phyloP scores from a whole-genome alignment of 2,888 invertebrate species.

The Cremastinae sp. region DNA sequence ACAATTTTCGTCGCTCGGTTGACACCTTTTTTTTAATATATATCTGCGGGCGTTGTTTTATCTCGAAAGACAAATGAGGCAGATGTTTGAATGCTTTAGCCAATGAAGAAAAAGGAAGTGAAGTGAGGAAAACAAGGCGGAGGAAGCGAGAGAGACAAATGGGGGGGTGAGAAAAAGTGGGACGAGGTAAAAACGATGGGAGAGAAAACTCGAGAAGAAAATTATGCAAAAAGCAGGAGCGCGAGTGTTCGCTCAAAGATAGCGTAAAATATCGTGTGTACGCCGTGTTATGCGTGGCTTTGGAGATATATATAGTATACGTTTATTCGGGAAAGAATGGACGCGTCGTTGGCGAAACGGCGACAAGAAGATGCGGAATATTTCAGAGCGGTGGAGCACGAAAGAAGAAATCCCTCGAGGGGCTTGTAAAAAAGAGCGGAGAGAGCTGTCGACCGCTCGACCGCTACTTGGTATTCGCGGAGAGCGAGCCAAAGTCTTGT shows the following conservation, averaged over 20 bases:
- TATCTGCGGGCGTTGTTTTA: no score
- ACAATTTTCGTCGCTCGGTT: no score
- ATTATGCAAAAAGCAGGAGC: conserved; percentile 6
- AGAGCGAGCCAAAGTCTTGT: conserved; percentile 62
- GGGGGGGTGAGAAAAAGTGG: no score
- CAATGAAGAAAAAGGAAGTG: conserved; percentile 21
- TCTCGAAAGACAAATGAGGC: no score
- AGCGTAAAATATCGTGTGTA: conserved; percentile 17
- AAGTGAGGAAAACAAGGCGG: not conserved
- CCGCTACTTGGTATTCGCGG: conserved; percentile 64
- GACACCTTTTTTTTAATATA: no score
- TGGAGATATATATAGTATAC: conserved; percentile 1
- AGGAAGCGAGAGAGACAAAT: not conserved
- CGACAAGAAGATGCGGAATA: conserved; percentile 50
- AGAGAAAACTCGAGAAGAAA: conserved; percentile 5
- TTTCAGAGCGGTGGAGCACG: conserved; percentile 29
- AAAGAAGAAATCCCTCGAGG: conserved; percentile 56
- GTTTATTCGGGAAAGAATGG: not conserved
- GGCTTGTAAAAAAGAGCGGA: conserved; percentile 56
- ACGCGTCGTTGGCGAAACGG: not conserved
- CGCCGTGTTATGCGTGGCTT: no score
- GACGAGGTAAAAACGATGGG: no score
- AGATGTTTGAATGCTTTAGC: conserved; percentile 33
- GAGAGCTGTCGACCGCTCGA: conserved; percentile 35
- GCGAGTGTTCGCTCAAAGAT: not conserved